Evolutionary conservation across 2,113 vertebrate species (phyloP).

Genomic region (Piprites chloris): DNA sequence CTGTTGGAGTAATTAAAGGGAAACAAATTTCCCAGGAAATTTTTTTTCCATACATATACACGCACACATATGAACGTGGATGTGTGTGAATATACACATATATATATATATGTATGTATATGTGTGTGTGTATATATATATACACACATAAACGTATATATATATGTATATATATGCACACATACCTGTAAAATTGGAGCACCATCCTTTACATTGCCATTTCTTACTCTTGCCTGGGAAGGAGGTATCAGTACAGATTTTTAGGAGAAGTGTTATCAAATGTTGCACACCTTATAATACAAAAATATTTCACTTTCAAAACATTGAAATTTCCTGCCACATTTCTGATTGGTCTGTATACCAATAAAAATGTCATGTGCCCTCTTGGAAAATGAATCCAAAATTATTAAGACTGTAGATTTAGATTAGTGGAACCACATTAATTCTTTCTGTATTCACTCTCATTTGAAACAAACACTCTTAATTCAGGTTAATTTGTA

Average conservation of each 20-base stretch:
- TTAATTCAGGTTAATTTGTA: neutral
- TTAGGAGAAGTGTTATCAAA: neutral
- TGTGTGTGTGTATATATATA: neutral
- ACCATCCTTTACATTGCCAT: neutral
- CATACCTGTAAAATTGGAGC: neutral
- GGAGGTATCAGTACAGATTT: neutral
- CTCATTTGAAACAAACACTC: neutral
- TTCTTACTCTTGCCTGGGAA: neutral
- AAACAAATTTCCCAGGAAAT: neutral
- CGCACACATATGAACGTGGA: neutral
- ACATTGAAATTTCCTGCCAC: neutral
- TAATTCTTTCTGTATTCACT: neutral
- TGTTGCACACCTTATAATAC: neutral
- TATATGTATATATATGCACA: neutral
- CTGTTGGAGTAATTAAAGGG: neutral
- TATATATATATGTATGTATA: too few relatives aligned
- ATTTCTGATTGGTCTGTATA: neutral
- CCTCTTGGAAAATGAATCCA: neutral
- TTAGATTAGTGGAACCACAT: neutral
- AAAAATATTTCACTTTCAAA: neutral
- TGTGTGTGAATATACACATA: neutral
- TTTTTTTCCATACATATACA: neutral
- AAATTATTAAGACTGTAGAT: neutral
- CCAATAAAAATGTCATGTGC: accelerated
- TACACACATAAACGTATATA: too few relatives aligned